phyloP scores from a whole-genome alignment of 1,140 invertebrate genomes.

The Papilio xuthus region DNA sequence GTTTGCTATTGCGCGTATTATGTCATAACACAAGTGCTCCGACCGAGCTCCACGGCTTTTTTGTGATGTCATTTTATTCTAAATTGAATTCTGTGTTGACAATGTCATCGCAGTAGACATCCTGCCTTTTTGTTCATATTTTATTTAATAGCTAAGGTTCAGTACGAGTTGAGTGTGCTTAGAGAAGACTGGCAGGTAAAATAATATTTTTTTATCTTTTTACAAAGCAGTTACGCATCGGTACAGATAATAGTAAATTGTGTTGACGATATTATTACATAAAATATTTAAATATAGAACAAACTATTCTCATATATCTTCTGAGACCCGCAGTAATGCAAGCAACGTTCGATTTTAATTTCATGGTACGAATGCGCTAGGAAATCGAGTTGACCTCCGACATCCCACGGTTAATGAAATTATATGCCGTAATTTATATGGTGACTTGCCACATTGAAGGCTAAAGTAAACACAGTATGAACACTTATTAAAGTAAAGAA shows the following conservation, averaged over 20 bases:
- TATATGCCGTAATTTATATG: not conserved
- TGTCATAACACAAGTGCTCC: constrained; percentile 79
- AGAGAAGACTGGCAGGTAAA: constrained; percentile 12
- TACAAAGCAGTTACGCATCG: not conserved
- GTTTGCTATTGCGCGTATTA: constrained; percentile 77
- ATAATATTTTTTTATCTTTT: constrained; percentile 6
- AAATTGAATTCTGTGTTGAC: constrained; percentile 79
- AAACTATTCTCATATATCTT: not conserved
- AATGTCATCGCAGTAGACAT: constrained; percentile 74
- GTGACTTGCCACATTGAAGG: not conserved
- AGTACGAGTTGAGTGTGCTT: constrained; percentile 42
- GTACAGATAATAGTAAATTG: not conserved
- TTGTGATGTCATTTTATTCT: constrained; percentile 70
- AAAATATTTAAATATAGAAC: not conserved
- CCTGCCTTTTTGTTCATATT: constrained; percentile 68
- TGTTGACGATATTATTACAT: not conserved
- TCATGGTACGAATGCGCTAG: constrained; percentile 8
- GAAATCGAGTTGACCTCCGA: not conserved
- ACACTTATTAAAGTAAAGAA: not conserved
- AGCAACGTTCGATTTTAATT: constrained; percentile 2
- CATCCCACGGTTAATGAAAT: constrained; percentile 2
- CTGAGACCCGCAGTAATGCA: not conserved
- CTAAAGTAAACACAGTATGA: not conserved
- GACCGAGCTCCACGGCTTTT: constrained; percentile 63
- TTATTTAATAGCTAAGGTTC: constrained; percentile 58